phyloP scores from a whole-genome alignment of 2,113 vertebrate species.

The Antennarius striatus region DNA sequence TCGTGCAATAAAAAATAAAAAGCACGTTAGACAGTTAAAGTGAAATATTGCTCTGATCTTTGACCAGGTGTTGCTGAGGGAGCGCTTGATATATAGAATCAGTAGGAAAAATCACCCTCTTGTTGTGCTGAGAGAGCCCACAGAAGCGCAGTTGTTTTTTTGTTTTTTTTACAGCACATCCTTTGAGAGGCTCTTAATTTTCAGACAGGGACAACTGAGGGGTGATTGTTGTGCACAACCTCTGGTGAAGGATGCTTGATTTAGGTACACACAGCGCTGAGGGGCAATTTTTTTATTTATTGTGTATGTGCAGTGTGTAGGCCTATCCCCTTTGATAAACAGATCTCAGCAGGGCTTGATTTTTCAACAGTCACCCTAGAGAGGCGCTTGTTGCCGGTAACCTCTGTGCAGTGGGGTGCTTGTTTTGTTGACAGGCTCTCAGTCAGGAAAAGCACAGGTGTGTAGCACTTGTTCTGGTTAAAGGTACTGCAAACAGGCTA shows the following conservation, averaged over 20 bases:
- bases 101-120: neutral
- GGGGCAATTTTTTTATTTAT: constrained; percentile 17
- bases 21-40: constrained; percentile 15
- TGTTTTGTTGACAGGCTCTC: constrained; percentile 53
- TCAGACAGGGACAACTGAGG: constrained; percentile 26
- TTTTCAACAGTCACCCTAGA: constrained; percentile 26
- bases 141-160: constrained; percentile 33
- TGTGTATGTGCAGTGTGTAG: neutral
- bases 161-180: neutral
- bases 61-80: constrained; percentile 30
- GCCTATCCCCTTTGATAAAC: constrained; percentile 25
- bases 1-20: constrained; percentile 2
- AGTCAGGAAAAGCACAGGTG: constrained; percentile 26
- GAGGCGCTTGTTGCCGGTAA: constrained; percentile 32
- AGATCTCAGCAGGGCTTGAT: constrained; percentile 33
- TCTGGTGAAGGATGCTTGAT: constrained; percentile 54
- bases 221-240: constrained; percentile 44
- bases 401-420: constrained; percentile 24
- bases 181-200: constrained; percentile 45
- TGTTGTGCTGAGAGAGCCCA: constrained; percentile 9
- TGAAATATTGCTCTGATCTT: constrained; percentile 49
- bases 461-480: constrained; percentile 34
- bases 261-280: constrained; percentile 27
- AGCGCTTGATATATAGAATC: constrained; percentile 27
- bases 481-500: neutral